These are phyloP conservation scores for Cerastis rubricosa DNA, from an alignment of 2,888 invertebrate species.

Conservation along the genomic window DNA sequence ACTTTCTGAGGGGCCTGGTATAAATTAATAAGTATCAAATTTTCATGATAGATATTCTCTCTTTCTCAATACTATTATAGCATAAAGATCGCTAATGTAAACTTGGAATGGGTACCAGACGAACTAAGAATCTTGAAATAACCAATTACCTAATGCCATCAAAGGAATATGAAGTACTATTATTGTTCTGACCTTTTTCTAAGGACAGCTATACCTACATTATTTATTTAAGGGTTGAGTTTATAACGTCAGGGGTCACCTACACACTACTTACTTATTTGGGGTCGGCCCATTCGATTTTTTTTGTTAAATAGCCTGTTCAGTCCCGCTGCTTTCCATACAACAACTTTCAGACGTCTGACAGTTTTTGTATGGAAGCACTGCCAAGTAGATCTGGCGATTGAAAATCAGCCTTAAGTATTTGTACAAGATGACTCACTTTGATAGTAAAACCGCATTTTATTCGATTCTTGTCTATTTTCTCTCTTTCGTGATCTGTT, in stretches of 20 bases:
- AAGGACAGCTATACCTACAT: no score
- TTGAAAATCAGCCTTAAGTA: not conserved
- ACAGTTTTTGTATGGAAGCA: not conserved
- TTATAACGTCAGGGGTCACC: not conserved
- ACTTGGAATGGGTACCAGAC: not conserved
- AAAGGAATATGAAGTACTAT: conserved; percentile 20
- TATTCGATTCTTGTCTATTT: not conserved
- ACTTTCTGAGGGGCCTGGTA: no score
- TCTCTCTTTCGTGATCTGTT: not conserved
- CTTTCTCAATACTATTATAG: not conserved
- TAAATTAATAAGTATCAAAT: not conserved
- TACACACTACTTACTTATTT: not conserved
- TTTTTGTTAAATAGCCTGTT: no score
- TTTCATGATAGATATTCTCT: conserved; percentile 3
- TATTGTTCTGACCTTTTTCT: conserved; percentile 15
- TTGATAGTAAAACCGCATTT: not conserved
- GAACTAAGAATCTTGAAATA: conserved; percentile 4
- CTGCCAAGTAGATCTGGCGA: no score
- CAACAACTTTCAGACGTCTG: no score
- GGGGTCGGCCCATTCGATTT: not conserved
- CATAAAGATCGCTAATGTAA: not conserved
- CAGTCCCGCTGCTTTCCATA: no score
- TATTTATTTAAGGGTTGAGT: not conserved
- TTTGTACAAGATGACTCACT: no score
- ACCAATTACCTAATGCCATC: conserved; percentile 5